These are phyloP conservation scores for Simalia tracyae DNA, from an alignment of 2,797 vertebrate species.

Conservation along the genomic window DNA sequence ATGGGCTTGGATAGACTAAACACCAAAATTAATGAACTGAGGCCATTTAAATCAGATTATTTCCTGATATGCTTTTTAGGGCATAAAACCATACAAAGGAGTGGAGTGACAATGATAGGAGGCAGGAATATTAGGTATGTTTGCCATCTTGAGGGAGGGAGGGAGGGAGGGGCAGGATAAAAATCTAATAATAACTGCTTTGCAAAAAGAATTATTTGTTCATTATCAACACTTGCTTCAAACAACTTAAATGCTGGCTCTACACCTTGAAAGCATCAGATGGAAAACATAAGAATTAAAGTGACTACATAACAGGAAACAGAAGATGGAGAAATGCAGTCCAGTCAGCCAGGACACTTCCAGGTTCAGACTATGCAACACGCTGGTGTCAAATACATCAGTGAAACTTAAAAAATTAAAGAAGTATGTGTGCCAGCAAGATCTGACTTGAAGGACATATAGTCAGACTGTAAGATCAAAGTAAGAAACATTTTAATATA, in stretches of 20 bases:
- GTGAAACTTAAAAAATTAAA: neutral
- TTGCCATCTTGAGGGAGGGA: too few species aligned
- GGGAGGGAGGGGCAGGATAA: too few species aligned
- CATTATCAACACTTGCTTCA: neutral
- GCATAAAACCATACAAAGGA: too few species aligned
- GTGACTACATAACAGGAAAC: neutral
- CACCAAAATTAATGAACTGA: too few species aligned
- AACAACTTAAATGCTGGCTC: neutral
- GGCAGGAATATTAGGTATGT: too few species aligned
- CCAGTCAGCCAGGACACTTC: neutral
- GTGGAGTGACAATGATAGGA: too few species aligned
- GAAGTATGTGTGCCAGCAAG: neutral
- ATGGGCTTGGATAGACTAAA: too few species aligned
- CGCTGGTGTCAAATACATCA: neutral
- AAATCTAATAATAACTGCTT: neutral
- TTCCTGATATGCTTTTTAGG: too few species aligned
- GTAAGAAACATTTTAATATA: neutral
- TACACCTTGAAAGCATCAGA: neutral
- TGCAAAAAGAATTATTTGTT: neutral
- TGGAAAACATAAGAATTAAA: neutral
- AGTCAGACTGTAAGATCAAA: neutral
- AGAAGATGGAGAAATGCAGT: neutral
- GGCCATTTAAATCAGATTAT: too few species aligned
- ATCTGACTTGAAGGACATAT: neutral
- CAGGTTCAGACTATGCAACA: neutral